Evolutionary conservation across 2,888 invertebrate genomes (phyloP), one percentile per base, ranked within the genome.

Genomic region (Catocala fraxini): DNA sequence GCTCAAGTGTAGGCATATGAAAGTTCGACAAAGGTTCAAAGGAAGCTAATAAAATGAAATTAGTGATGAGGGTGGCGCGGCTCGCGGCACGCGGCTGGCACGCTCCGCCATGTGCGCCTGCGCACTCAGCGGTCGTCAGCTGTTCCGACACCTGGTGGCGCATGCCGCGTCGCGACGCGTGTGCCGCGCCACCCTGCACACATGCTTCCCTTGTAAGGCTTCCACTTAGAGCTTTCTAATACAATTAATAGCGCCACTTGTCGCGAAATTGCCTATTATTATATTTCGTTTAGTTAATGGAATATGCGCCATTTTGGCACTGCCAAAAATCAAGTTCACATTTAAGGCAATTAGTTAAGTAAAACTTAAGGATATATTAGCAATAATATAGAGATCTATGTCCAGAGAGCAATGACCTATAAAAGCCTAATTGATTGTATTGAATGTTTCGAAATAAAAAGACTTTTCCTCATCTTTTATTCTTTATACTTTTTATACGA

Each of bases 71-170:
- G 63, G 69, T 42, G 55, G 34, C 25, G 25, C 25, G 25, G 25
- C 25, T 25, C 48, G 58, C 70, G 87, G 87, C 92, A 90, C 88
- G 90, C 87, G 92, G 86, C 87, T 70, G 88, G 83, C 89, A 90
- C 90, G 82, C 88, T 86, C 78, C 83, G 77, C 75, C 85, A 86
- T 84, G 77, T 85, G 86, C 75, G 75, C 73, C 62, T 58, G 73
- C 70, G 73, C 68, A 64, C 63, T 63, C 71, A 68, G 68, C 81
- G 71, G 72, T 69, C 75, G 83, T 82, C 91, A 90, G 89, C 90
- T 91, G 91, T 77, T 75, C 43, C 43, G 66, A 65, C 92, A 91
- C 89, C 91, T 91, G 91, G 89, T 68, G 71, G 43, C 49, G 59
- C 39, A 41, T 54, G 62, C 51, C 49, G 60, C 55, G 60, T 49